Base-by-base conservation (phyloP, 53 echinoderm and acorn worm species). In the Antedon mediterranea region DNA sequence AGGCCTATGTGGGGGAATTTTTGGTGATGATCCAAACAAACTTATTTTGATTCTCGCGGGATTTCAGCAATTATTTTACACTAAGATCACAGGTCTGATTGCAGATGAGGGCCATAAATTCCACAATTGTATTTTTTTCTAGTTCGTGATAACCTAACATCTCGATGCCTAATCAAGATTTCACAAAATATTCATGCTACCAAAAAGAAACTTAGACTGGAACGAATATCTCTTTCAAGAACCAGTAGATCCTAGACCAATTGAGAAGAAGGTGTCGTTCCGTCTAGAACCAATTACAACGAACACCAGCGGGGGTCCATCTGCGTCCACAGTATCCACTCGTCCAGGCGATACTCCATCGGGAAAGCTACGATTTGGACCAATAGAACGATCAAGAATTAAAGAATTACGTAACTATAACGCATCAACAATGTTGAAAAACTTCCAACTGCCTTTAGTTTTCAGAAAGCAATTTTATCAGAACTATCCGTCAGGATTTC, bases 361-460 rank as follows among this genome's bases (percentile, higher is more conserved):
- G 1, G 57, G 57, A 26, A 6, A 57, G 57, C 57, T 57, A 57
- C 57, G 57, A 57, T 57, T 57, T 57, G 57, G 57, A 23, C 57
- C 57, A 57, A 15, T 57, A 57, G 84, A 88, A 78, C 88, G 88
- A 26, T 79, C 84, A 28, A 84, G 88, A 33, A 84, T 88, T 37
- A 88, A 88, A 74, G 88, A 88, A 31, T 77, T 88, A 20, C 34
- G 78, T 26, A 80, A 74, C 37, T 88, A 88, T 75, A 73, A 77
- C 20, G 88, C 84, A 0, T 80, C 84, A 31, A 84, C 78, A 11
- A 43, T 88, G 4, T 33, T 88, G 43, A 33, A 71, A 74, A 84
- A 88, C 37, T 81, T 80, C 71, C 81, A 84, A 13, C 84, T 88
- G 0, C 88, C 87, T 0, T 75, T 88, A 41, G 82, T 88, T 27